Base-by-base conservation (phyloP, 2,113 vertebrate genomes). In the Cisticola juncidis region DNA sequence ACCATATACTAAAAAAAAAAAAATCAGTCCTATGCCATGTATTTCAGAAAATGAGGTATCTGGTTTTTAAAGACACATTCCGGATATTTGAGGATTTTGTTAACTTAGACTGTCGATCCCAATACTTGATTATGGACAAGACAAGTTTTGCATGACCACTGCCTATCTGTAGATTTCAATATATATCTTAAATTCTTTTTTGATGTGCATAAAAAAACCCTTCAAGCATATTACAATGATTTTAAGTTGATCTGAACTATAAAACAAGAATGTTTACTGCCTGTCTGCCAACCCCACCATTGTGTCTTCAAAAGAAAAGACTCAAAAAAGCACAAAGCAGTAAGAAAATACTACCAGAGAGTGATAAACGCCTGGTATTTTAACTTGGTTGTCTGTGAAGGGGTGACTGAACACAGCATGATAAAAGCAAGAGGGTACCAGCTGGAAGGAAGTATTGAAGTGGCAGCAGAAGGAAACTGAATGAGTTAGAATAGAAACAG, bases 401-500 rank as follows among this genome's bases (percentile, higher is more conserved):
- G 28, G 60, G 31, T 64, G 70, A 78, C 60, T 93, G 66, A 78
- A 68, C 21, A 60, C 33, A 62, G 45, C 44, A 33, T 60, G 31
- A 66, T 24, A 78, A 93, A 92, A 87, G 64, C 15, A 80, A 70
- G 92, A 86, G 14, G 26, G 78, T 66, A 64, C 45, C 54, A 85
- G 66, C 29, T 90, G 79, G 68, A 93, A 90, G 90, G 51, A 90
- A 95, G 86, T 19, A 86, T 15, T 70, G 65, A 74, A 87, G 72
- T 54, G 58, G 57, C 29, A 88, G 13, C 0, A 58, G 79, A 90
- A 74, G 31, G 19, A 70, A 80, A 60, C 1, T 24, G 35, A 88
- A 90, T 3, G 17, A 69, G 54, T 61, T 10, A 54, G 72, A 92
- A 50, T 11, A 50, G 79, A 90, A 95, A 76, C 18, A 80, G 74